Percentiles rank a stretch among this genome's conserved stretches.
Evolutionary conservation across 2,888 invertebrate genomes (phyloP).

Genomic region (Macrosoma leucophasiata): DNA sequence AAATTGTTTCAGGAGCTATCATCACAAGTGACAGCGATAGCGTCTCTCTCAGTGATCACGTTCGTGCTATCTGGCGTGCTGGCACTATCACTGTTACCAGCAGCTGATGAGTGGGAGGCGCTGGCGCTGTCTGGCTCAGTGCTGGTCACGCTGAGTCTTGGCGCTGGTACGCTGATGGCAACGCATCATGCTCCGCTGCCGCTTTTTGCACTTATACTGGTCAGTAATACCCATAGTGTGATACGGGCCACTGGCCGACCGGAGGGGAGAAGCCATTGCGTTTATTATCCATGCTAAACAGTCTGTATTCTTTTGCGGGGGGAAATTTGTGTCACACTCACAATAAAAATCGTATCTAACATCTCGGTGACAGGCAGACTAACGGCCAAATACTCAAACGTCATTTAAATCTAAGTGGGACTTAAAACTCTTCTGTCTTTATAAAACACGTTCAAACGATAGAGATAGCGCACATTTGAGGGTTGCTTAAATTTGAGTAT

Average conservation of each 20-base stretch:
- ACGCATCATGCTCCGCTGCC: conserved; percentile 80
- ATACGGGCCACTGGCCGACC: not conserved
- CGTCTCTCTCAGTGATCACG: conserved; percentile 70
- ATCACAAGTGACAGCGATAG: conserved; percentile 54
- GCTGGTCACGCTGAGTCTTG: conserved; percentile 74
- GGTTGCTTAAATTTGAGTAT: no score
- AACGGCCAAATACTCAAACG: no score
- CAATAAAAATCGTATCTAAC: no score
- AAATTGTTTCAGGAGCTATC: conserved; percentile 72
- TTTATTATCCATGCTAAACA: no score
- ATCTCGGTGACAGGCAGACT: no score
- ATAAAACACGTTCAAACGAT: no score
- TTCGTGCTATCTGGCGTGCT: conserved; percentile 68
- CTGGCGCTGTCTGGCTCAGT: conserved; percentile 78
- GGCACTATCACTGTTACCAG: conserved; percentile 71
- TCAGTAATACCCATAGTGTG: conserved; percentile 40
- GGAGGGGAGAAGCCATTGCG: not conserved
- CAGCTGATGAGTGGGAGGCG: conserved; percentile 77
- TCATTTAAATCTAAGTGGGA: no score
- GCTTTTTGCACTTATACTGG: conserved; percentile 84
- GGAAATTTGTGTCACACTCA: no score
- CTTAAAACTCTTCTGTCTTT: no score
- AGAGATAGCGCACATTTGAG: no score
- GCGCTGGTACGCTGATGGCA: conserved; percentile 77
- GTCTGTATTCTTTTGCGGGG: no score